Evolutionary conservation across 2,797 vertebrate species (phyloP).

Genomic region (Echeneis naucrates): DNA sequence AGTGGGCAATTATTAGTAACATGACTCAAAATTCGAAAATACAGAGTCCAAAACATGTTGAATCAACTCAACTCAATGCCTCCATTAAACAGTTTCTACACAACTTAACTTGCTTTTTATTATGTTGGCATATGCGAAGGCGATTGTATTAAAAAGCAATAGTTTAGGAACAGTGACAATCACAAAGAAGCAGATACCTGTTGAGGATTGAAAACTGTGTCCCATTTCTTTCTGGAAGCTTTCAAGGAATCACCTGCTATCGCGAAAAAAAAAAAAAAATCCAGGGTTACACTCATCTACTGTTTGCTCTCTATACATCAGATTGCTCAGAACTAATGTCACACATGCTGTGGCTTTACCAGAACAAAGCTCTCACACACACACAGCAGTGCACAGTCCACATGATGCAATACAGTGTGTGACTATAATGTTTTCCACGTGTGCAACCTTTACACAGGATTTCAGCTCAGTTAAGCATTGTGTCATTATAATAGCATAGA

Average conservation of each 20-base stretch:
- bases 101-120: neutral
- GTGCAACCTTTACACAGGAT: neutral
- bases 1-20: neutral
- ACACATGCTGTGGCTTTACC: neutral
- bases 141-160: neutral
- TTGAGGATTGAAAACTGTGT: neutral
- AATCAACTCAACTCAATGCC: neutral
- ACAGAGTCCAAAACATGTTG: neutral
- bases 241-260: neutral
- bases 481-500: neutral
- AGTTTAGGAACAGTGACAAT: neutral
- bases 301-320: neutral
- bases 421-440: conserved; percentile 24
- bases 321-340: neutral
- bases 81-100: neutral
- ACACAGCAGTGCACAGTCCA: neutral
- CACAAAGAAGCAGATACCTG: neutral
- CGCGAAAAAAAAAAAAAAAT: neutral
- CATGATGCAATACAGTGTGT: conserved; percentile 37
- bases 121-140: too few relatives aligned
- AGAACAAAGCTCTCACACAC: neutral
- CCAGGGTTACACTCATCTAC: neutral
- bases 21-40: neutral
- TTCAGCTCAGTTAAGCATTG: neutral
- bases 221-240: neutral